phyloP scores from a whole-genome alignment of 2,797 vertebrate genomes.

The Eulemur mongoz region DNA sequence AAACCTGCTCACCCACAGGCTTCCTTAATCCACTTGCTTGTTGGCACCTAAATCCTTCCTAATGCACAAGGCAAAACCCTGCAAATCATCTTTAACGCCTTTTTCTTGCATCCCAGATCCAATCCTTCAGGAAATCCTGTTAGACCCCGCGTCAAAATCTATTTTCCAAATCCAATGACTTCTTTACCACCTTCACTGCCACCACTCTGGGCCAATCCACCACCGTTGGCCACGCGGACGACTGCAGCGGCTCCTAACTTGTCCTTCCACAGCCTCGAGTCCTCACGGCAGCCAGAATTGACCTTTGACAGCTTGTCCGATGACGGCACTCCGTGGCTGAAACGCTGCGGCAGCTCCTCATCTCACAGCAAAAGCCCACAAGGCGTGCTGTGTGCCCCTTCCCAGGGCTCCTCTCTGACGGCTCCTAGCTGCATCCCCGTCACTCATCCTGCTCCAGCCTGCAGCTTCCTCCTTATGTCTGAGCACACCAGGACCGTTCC shows the following conservation, averaged over 20 bases:
- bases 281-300: not conserved
- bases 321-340: not conserved
- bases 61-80: not conserved
- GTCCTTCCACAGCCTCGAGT: not conserved
- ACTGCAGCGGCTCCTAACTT: not conserved
- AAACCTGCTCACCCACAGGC: not conserved
- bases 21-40: not conserved
- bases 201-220: not conserved
- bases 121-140: conserved; percentile 1
- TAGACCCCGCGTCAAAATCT: not conserved
- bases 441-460: not conserved
- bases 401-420: not conserved
- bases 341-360: not conserved
- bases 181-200: not conserved
- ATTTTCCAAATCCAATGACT: not conserved
- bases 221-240: not conserved
- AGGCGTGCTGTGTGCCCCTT: rapidly evolving
- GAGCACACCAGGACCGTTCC: not conserved
- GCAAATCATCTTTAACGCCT: not conserved
- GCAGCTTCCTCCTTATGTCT: not conserved
- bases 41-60: not conserved
- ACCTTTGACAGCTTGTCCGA: not conserved
- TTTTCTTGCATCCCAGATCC: not conserved
- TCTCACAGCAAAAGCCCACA: not conserved
- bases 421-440: not conserved